Base-by-base conservation (phyloP, 2,113 vertebrate genomes). In the Meles meles region DNA sequence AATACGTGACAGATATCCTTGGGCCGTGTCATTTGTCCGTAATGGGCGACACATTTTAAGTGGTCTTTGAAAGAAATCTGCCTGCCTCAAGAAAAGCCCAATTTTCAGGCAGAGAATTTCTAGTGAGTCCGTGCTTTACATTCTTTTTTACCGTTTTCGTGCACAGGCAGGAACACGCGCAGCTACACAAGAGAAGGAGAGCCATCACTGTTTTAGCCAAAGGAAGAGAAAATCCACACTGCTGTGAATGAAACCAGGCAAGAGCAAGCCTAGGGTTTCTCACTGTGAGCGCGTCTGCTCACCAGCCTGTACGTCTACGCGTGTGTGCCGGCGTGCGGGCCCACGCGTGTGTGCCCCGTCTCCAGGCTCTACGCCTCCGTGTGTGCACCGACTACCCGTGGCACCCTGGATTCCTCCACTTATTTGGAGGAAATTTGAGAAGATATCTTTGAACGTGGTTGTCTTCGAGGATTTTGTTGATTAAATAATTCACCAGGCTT, bases 401-500 rank as follows among this genome's bases (percentile, higher is more conserved):
- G 21, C 1, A 3, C 34, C 0, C 21, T 37, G 21, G 37, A 67
- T 10, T 14, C 27, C 31, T 20, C 11, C 7, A 5, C 14, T 18
- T 37, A 47, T 93, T 85, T 94, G 96, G 96, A 96, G 89, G 94
- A 55, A 37, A 44, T 25, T 15, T 34, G 61, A 86, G 87, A 72
- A n/a, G 21, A 15, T 72, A 94, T 61, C 94, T 90, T 80, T 96
- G 96, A 97, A 84, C 14, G 2, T 77, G 92, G 93, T 98, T 95
- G 97, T 97, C 47, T 98, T 95, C 86, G 76, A 92, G 93, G 97
- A 97, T 98, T 98, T 98, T 98, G 97, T 98, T 98, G 98, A 98
- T 98, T 97, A 91, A 97, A 94, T 98, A 98, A 98, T 96, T 98
- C 98, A 96, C 98, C 88, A 95, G 94, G 59, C 97, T 98, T 98